Base-by-base conservation (phyloP, 2,888 invertebrate genomes). In the Conus canariensis region DNA sequence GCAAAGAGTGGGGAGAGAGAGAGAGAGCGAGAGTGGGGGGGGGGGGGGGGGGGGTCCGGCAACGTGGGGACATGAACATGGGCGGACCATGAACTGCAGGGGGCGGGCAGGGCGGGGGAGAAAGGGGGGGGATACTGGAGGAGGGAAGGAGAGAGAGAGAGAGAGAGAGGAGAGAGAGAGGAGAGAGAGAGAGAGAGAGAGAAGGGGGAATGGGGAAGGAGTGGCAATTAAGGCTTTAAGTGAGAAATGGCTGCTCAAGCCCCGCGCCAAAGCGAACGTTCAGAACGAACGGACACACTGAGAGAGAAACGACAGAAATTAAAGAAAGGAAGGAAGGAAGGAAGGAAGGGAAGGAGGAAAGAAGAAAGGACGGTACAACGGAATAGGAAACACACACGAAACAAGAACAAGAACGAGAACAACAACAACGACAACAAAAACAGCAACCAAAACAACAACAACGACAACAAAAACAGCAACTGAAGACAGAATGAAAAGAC, bases 181-280 rank as follows among this genome's bases (percentile, higher is more conserved):
- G 74, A 19, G 74, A 74, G 74, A 74, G 74, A 74, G 22, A n/a
- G 74, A 74, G 74, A n/a, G 74, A 74, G 74, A n/a, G 74, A 74
- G 74, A 74, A 25, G 16, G 25, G 25, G 30, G 16, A 25, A 19
- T 10, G 16, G 30, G 7, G 30, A 30, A 30, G 16, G 77, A 77
- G 45, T 45, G 45, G 45, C 45, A 45, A 45, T 45, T 45, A 45
- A 45, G 45, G 45, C 45, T 45, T 45, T 45, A 45, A 45, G 45
- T 45, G 45, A 45, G 45, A 45, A 45, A 45, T 45, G 45, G 45
- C 45, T 45, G 45, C 3, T 45, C 45, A 45, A 45, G 45, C 45
- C 45, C 45, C 45, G 45, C 45, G 45, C 45, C 45, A 45, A 45
- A 45, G 45, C 45, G 45, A 45, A 45, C 45, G 45, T 3, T 45